Evolutionary conservation across 2,888 invertebrate species (phyloP).

Genomic region (Polydesmus complanatus): DNA sequence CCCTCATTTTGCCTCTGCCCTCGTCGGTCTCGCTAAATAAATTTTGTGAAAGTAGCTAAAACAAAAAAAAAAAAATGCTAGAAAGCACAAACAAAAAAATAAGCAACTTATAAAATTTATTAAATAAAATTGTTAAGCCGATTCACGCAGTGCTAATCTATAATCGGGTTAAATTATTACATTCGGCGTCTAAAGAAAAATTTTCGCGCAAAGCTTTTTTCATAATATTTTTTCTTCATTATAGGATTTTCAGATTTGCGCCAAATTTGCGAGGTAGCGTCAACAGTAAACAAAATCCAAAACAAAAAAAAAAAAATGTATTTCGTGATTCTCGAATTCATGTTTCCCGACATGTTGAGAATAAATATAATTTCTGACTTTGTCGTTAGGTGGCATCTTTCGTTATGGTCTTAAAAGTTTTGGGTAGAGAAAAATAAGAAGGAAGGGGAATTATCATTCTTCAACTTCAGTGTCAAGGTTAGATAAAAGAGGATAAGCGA

Average conservation of each 20-base stretch:
- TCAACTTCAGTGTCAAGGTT: neutral
- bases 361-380: neutral
- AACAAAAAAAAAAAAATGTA: no score
- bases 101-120: no score
- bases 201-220: neutral
- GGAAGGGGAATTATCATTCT: neutral
- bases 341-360: no score
- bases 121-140: neutral
- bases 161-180: neutral
- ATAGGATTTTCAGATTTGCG: no score
- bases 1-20: neutral
- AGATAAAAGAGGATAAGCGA: neutral
- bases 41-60: no score
- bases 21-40: no score
- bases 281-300: no score
- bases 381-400: neutral
- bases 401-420: neutral
- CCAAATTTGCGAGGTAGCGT: no score
- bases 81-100: neutral
- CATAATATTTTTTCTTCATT: no score
- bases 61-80: neutral
- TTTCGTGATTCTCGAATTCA: no score
- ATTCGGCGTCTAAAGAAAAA: neutral
- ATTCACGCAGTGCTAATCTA: neutral
- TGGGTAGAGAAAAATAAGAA: neutral